These are phyloP conservation scores for Benthosema pterotum DNA, from an alignment of 2,797 vertebrate genomes.

Conservation along the genomic window DNA sequence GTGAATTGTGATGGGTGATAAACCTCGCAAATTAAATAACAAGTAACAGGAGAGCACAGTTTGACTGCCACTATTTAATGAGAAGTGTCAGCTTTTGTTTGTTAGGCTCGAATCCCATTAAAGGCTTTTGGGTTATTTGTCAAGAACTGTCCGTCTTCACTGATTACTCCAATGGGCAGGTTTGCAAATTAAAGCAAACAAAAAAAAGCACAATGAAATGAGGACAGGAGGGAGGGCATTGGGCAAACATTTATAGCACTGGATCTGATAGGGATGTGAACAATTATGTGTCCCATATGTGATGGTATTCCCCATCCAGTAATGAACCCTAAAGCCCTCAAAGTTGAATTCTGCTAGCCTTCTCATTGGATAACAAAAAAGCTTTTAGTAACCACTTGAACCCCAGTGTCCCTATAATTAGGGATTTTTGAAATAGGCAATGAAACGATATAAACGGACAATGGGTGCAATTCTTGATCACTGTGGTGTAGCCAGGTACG, in stretches of 20 bases:
- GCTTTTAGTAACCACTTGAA: too few species aligned
- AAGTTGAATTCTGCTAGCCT: too few species aligned
- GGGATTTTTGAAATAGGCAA: too few species aligned
- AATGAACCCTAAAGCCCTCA: too few species aligned
- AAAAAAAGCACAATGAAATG: slow-evolving; percentile 58
- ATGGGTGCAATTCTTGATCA: too few species aligned
- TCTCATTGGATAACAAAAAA: too few species aligned
- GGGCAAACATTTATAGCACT: slow-evolving; percentile 31
- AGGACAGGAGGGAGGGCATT: slow-evolving; percentile 33
- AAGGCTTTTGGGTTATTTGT: slow-evolving; percentile 75
- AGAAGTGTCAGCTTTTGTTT: slow-evolving; percentile 80
- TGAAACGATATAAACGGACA: too few species aligned
- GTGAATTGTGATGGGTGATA: slow-evolving; percentile 67
- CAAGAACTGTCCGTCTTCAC: slow-evolving; percentile 67
- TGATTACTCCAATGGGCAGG: slow-evolving; percentile 71
- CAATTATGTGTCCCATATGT: slow-evolving; percentile 34
- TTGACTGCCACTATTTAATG: slow-evolving; percentile 74
- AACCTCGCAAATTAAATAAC: slow-evolving; percentile 70
- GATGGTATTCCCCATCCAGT: slow-evolving; percentile 4
- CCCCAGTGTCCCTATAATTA: too few species aligned
- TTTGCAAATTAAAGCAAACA: slow-evolving; percentile 77
- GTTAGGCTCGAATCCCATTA: slow-evolving; percentile 78
- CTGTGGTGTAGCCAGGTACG: too few species aligned
- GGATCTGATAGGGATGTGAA: slow-evolving; percentile 48
- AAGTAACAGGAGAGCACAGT: slow-evolving; percentile 63